Base-by-base conservation (phyloP, 2,888 invertebrate genomes). In the Ferrisia virgata region DNA sequence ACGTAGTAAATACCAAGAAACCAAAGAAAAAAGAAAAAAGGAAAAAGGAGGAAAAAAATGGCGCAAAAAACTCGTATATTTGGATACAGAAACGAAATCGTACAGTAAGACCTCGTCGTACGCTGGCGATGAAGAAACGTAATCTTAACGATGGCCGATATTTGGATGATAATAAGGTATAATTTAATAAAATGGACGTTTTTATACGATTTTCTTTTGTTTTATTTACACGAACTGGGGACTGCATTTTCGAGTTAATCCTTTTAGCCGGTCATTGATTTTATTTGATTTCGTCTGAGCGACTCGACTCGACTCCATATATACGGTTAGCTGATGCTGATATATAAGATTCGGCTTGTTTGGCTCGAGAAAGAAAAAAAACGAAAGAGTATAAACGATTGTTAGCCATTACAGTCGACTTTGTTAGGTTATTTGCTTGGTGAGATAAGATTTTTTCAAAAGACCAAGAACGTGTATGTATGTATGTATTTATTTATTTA, bases 111-210 rank as follows among this genome's bases (percentile, higher is more conserved):
- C n/a, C n/a, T n/a, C n/a, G n/a, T n/a, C n/a, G n/a, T n/a, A n/a
- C n/a, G n/a, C n/a, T n/a, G n/a, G n/a, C n/a, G n/a, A n/a, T n/a
- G n/a, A n/a, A n/a, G n/a, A 64, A 64, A 64, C 58, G 58, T 64
- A 64, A 64, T 64, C 8, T 64, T 64, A 28, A n/a, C 58, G 58
- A 64, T 64, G 58, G 58, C 58, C 58, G 58, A 64, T 64, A 64
- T 64, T 64, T 64, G 58, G 58, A 64, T 64, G 58, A 64, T 64
- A 64, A 64, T 64, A 64, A 64, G 58, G 58, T 64, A 64, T 64
- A 64, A 64, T 64, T 64, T 64, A 64, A 64, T 64, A 64, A 64
- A 64, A 64, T 64, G 58, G 58, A 64, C 58, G 58, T 64, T 64
- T 64, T 64, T 64, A 64, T 64, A 28, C 11, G 25, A 1, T 64